phyloP scores from a whole-genome alignment of 2,113 vertebrate genomes.

The Crypturellus undulatus region DNA sequence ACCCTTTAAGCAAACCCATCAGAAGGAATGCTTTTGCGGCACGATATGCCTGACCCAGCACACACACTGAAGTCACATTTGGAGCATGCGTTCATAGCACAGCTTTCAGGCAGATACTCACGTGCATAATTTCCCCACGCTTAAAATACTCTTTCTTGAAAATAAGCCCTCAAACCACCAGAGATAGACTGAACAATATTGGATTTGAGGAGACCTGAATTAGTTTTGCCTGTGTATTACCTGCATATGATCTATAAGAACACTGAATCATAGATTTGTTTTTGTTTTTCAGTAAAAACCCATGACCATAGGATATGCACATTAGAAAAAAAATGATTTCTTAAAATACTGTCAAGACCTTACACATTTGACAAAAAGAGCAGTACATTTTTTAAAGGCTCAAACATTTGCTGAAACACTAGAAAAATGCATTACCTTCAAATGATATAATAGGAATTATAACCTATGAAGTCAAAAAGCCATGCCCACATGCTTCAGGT shows the following conservation, averaged over 20 bases:
- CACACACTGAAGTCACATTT: neutral
- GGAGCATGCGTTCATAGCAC: neutral
- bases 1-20: neutral
- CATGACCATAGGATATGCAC: neutral
- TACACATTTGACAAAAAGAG: neutral
- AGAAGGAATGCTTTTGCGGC: neutral
- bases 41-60: neutral
- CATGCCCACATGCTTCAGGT: neutral
- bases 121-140: neutral
- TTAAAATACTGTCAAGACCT: neutral
- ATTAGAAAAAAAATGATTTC: neutral
- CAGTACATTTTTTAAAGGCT: neutral
- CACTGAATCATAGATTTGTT: neutral
- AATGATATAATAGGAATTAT: neutral
- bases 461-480: conserved; percentile 26
- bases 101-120: neutral
- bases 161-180: neutral
- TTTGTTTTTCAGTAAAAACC: neutral
- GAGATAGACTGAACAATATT: neutral
- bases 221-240: neutral
- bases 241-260: neutral
- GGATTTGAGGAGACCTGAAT: neutral
- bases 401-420: neutral
- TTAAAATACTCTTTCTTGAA: neutral
- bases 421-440: conserved; percentile 49